phyloP scores from a whole-genome alignment of 2,113 vertebrate genomes.

The Aptenodytes patagonicus region DNA sequence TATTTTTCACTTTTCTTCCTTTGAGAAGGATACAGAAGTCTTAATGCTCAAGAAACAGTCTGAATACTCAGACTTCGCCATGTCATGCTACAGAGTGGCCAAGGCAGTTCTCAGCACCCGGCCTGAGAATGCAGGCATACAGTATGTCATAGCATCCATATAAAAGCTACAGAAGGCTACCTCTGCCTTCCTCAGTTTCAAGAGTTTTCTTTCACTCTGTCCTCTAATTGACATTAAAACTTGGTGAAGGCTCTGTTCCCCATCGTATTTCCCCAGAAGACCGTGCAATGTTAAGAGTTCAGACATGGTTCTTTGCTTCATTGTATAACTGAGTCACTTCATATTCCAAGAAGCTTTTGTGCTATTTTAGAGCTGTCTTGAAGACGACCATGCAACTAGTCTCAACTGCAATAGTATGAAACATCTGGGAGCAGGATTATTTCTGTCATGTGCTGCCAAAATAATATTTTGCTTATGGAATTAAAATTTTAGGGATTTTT shows the following conservation, averaged over 20 bases:
- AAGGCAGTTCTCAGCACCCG: neutral
- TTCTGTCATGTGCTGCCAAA: conserved; percentile 54
- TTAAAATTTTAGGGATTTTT: conserved; percentile 58
- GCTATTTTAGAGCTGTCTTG: conserved; percentile 5
- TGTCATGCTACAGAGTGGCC: neutral
- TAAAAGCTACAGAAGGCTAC: neutral
- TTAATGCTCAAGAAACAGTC: neutral
- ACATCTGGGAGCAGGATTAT: conserved; percentile 57
- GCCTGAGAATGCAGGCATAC: neutral
- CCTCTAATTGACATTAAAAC: neutral
- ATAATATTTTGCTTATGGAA: conserved; percentile 62
- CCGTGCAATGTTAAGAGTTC: neutral
- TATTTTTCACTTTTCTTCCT: neutral
- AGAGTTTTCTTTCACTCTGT: neutral
- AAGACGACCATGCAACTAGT: neutral
- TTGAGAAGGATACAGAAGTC: neutral
- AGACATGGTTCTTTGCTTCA: neutral
- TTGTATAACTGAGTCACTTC: neutral
- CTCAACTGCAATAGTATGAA: conserved; percentile 6
- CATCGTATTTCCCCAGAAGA: neutral
- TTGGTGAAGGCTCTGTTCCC: neutral
- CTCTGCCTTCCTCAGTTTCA: neutral
- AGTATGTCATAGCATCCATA: rapidly evolving
- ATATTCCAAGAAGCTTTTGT: neutral
- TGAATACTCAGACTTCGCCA: neutral